phyloP scores from a whole-genome alignment of 2,113 vertebrate genomes.

The Daphoenositta chrysoptera region DNA sequence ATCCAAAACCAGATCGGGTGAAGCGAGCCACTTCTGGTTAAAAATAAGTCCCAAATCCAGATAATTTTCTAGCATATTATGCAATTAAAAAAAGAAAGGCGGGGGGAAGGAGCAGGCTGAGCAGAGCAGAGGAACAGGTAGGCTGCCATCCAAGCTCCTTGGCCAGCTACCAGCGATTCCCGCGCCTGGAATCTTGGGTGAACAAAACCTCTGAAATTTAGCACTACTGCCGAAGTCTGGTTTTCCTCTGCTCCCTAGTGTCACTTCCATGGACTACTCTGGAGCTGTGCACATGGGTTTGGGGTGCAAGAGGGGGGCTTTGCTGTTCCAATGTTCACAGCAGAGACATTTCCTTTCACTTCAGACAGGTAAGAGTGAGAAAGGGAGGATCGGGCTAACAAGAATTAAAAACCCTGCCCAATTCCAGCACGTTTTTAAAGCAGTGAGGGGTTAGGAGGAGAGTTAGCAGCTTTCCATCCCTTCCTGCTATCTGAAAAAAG shows the following conservation, averaged over 20 bases:
- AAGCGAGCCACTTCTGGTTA: constrained; percentile 16
- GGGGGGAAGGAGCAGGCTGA: not conserved
- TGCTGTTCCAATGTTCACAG: not conserved
- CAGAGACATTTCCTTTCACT: not conserved
- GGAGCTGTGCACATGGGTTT: not conserved
- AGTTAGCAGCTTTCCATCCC: not conserved
- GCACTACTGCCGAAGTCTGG: constrained; percentile 4
- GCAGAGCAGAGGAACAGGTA: constrained; percentile 22
- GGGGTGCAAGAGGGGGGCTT: accelerated
- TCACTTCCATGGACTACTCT: not conserved
- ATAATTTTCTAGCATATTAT: constrained; percentile 27
- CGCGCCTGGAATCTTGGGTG: constrained; percentile 24
- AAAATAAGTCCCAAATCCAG: constrained; percentile 32
- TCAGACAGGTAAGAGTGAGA: not conserved
- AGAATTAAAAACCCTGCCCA: not conserved
- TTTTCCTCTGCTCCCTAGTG: constrained; percentile 38
- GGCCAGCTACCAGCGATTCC: constrained; percentile 7
- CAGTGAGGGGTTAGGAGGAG: not conserved
- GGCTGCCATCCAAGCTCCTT: constrained; percentile 45
- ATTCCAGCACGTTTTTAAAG: not conserved
- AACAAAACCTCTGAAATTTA: constrained; percentile 28
- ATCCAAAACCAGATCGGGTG: not conserved
- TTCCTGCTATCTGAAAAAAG: not conserved
- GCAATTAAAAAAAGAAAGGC: constrained; percentile 34
- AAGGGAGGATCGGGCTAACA: not conserved